phyloP scores from a whole-genome alignment of 2,113 vertebrate genomes.

The Elachura formosa region DNA sequence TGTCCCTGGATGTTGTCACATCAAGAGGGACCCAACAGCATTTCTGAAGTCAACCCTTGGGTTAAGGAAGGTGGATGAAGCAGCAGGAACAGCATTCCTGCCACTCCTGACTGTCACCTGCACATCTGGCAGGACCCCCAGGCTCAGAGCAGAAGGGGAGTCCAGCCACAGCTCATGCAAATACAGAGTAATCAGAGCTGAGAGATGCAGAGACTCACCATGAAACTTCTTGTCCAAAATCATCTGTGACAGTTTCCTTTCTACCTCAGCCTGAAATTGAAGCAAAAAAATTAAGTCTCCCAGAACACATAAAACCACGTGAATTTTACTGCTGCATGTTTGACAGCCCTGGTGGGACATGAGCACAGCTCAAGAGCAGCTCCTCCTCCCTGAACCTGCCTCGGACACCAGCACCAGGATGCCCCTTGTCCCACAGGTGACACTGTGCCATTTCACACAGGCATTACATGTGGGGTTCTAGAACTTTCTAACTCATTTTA shows the following conservation, averaged over 20 bases:
- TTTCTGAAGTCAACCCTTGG: neutral
- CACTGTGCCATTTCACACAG: neutral
- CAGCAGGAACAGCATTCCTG: neutral
- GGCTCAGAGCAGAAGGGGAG: neutral
- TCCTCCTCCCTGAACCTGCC: neutral
- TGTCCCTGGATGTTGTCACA: neutral
- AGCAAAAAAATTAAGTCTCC: conserved; percentile 41
- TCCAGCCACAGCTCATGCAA: neutral
- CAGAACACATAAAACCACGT: accelerated
- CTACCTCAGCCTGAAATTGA: conserved; percentile 87
- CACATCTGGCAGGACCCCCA: neutral
- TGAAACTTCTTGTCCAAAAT: conserved; percentile 99
- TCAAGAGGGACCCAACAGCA: neutral
- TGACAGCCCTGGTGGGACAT: neutral
- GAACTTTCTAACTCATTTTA: neutral
- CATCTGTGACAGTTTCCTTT: conserved; percentile 99
- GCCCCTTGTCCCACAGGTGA: neutral
- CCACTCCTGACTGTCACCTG: neutral
- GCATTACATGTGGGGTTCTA: accelerated
- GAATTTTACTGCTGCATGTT: neutral
- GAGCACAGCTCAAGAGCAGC: neutral
- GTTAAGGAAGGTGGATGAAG: neutral
- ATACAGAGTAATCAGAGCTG: neutral
- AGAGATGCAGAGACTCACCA: conserved; percentile 73
- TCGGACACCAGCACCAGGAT: neutral